phyloP scores from a whole-genome alignment of 2,888 invertebrate species.

The Anthophora plumipes region DNA sequence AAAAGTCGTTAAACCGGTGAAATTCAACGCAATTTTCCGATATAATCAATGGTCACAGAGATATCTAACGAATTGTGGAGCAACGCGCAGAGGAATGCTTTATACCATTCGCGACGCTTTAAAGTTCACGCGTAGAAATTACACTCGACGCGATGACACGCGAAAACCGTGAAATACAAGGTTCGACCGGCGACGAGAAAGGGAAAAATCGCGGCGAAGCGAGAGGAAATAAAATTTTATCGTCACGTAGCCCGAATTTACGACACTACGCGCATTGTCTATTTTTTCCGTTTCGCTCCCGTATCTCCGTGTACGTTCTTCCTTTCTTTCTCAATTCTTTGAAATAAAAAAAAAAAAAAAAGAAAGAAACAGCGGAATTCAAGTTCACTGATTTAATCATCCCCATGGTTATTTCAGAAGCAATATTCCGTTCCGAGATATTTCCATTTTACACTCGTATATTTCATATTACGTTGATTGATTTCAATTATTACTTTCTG shows the following conservation, averaged over 20 bases:
- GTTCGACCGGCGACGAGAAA: background rate
- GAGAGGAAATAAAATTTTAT: conserved; percentile 30
- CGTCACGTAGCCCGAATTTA: conserved; percentile 5
- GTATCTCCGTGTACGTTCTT: no score
- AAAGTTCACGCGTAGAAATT: conserved; percentile 4
- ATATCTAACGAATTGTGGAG: background rate
- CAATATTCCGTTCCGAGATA: no score
- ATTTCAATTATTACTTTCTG: no score
- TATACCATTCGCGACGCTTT: background rate
- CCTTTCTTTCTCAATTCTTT: background rate
- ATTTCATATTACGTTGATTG: no score
- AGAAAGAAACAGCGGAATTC: no score
- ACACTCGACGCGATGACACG: background rate
- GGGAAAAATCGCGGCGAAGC: background rate
- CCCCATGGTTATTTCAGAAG: no score
- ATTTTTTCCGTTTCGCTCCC: background rate
- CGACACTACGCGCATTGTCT: background rate
- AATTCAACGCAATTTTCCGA: background rate
- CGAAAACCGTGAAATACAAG: conserved; percentile 9
- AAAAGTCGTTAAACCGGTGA: background rate
- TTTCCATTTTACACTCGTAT: background rate
- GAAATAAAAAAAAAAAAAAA: no score
- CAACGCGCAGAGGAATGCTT: background rate
- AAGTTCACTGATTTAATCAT: background rate
- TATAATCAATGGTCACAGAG: background rate